Conservation (phyloP, 2,888 invertebrate species). For the Patella pellucida region DNA sequence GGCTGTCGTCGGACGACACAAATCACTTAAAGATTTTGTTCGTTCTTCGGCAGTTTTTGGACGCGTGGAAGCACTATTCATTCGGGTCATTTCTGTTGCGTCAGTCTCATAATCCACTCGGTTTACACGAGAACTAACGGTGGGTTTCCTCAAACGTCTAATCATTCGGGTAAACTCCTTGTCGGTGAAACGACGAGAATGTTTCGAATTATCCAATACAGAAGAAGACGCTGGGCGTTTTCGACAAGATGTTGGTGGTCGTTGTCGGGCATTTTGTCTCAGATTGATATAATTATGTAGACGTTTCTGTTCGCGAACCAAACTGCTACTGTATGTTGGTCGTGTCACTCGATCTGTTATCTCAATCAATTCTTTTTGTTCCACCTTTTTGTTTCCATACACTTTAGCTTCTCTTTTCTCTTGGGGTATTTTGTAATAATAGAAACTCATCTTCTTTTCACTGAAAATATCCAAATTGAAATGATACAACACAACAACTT, state of each 20-base stretch:
- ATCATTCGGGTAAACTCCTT: constrained; percentile 32
- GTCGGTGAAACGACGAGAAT: constrained; percentile 22
- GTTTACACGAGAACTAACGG: constrained; percentile 23
- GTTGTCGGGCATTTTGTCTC: neutral
- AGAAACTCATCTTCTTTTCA: constrained; percentile 28
- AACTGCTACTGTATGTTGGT: constrained; percentile 28
- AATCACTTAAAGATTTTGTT: constrained; percentile 29
- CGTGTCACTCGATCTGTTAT: constrained; percentile 28
- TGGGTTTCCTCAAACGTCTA: constrained; percentile 33
- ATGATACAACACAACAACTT: too few relatives aligned
- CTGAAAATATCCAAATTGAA: too few relatives aligned
- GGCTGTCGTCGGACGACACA: constrained; percentile 36
- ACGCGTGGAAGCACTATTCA: neutral
- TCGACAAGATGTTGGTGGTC: constrained; percentile 18
- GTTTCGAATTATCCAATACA: neutral
- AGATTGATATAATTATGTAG: neutral
- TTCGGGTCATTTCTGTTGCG: neutral
- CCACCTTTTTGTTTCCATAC: constrained; percentile 31
- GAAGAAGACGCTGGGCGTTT: constrained; percentile 1
- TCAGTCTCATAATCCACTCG: neutral
- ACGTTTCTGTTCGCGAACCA: constrained; percentile 4
- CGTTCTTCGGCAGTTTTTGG: constrained; percentile 19
- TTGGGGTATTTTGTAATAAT: constrained; percentile 24
- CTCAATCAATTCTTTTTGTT: constrained; percentile 21
- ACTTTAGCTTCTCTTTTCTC: constrained; percentile 14